Evolutionary conservation across 64 coral and sea anemone species (phyloP), one percentile per base, ranked within the genome.

Genomic region (Montipora capricornis): DNA sequence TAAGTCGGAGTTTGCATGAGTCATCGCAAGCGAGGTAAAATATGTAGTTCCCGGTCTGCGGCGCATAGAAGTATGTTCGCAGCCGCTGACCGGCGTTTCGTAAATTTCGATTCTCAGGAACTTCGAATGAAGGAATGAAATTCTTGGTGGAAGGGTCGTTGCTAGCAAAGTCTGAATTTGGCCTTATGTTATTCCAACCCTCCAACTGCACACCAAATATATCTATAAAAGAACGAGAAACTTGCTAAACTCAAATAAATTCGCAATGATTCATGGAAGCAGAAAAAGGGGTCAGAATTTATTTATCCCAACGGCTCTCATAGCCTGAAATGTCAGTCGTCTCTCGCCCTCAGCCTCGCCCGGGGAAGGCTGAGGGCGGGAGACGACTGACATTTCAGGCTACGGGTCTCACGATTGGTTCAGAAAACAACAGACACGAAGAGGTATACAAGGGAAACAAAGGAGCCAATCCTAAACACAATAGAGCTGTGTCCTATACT

Each of bases 1-100:
- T 96, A 5, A 93, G 16, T 61, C 69, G 69, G n/a, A 96, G 58
- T 71, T 96, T 29, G n/a, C 95, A 96, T 16, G 89, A 50, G 44
- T 96, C 95, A 52, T 93, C 95, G 87, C 95, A 96, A 19, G 95
- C 79, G 61, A 96, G 93, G 6, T 90, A 90, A 49, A 96, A 90
- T 2, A 60, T 81, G 87, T 96, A 93, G 51, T 77, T 93, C 60
- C 95, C 95, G 69, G 95, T 90, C 87, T 93, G 80, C 24, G 79
- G 91, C 49, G 95, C 91, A 7, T 90, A 78, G 67, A 96, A 90
- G 46, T 93, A 93, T 24, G 95, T 45, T 2, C 79, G 89, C 55
- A 96, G 47, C 60, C 87, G 85, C 80, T 93, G 95, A 22, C 87
- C 87, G 68, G 87, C 90, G 48, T 83, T 75, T 44, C 66, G 13